phyloP scores from a whole-genome alignment of 2,113 vertebrate species.

The Zosterops borbonicus region DNA sequence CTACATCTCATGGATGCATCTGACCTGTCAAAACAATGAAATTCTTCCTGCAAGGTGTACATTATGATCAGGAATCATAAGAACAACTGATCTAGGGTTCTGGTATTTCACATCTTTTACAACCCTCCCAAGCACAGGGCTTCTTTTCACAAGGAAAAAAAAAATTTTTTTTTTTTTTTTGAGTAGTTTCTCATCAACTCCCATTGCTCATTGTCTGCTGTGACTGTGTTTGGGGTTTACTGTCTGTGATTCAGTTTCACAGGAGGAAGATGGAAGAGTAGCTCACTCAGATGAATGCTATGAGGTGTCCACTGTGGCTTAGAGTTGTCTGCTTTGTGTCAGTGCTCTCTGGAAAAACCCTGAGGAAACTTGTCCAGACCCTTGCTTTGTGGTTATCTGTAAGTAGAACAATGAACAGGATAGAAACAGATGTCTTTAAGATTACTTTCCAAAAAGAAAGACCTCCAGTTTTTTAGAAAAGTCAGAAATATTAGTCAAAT shows the following conservation, averaged over 20 bases:
- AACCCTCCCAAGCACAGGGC: background rate
- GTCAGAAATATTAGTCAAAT: background rate
- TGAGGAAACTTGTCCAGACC: background rate
- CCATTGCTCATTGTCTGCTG: fast-evolving
- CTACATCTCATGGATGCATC: background rate
- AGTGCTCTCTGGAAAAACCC: background rate
- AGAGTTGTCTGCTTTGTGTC: background rate
- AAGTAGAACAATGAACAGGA: background rate
- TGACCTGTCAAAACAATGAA: background rate
- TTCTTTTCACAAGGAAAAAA: background rate
- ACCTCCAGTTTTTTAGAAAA: background rate
- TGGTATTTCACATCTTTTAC: fast-evolving
- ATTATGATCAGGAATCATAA: background rate
- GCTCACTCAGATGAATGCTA: fast-evolving
- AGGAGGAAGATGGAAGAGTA: background rate
- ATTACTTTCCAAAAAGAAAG: background rate
- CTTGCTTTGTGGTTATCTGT: background rate
- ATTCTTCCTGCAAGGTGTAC: background rate
- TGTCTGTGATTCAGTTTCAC: background rate
- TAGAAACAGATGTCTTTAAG: background rate
- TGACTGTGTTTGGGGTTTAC: background rate
- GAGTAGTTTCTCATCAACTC: background rate
- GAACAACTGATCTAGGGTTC: background rate
- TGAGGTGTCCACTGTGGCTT: background rate
- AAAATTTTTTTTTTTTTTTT: background rate